Percentiles rank a stretch among this genome's conserved stretches.
phyloP scores from a whole-genome alignment of 2,113 vertebrate genomes.

The Paramormyrops kingsleyae region DNA sequence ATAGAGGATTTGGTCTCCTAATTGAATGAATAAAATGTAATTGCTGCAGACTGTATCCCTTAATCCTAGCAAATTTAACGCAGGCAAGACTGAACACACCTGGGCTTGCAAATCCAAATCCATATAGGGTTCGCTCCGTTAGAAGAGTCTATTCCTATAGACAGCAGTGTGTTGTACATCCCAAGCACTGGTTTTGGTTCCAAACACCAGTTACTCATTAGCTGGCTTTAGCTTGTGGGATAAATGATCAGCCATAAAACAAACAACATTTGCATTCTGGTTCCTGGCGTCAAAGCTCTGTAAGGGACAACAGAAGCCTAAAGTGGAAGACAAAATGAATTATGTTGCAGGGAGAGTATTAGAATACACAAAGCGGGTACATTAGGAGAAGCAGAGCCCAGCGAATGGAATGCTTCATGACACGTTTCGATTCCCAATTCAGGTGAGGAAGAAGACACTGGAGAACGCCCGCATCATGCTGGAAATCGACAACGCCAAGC shows the following conservation, averaged over 20 bases:
- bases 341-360: not conserved
- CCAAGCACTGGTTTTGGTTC: not conserved
- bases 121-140: not conserved
- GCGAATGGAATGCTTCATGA: not conserved
- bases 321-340: not conserved
- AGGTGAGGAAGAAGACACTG: constrained; percentile 67
- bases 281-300: not conserved
- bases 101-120: not conserved
- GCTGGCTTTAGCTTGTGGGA: not conserved
- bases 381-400: not conserved
- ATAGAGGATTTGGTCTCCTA: not conserved
- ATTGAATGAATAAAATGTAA: not conserved
- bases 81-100: not conserved
- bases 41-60: not conserved
- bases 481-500: constrained; percentile 72
- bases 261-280: not conserved
- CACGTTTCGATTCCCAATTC: not conserved
- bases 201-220: constrained; percentile 31
- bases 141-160: not conserved
- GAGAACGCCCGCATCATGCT: constrained; percentile 69
- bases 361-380: not conserved
- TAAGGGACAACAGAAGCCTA: not conserved
- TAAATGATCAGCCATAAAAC: not conserved
- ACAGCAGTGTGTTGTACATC: not conserved
- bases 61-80: not conserved